Evolutionary conservation across 2,888 invertebrate species (phyloP), one percentile per base, ranked within the genome.

Genomic region (Pharmacophagus antenor): DNA sequence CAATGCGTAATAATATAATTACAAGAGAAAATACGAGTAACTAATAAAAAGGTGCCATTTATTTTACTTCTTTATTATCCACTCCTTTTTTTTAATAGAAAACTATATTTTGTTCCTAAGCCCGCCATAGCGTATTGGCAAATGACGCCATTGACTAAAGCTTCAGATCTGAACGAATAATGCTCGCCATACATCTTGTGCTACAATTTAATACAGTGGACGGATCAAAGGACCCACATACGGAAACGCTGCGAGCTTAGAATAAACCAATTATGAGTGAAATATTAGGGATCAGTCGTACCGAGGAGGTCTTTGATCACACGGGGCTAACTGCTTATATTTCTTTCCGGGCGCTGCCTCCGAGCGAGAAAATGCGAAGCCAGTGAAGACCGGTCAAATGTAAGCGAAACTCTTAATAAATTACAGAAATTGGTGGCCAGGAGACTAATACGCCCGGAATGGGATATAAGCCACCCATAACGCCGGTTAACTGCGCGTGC

Each of bases 241-340:
- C 86, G 88, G 88, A 83, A 85, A 80, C 80, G 77, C 82, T 79
- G 78, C 74, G 68, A 88, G 89, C 89, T 88, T 88, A 88, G 90
- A 86, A 88, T 90, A 90, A 89, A 89, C 90, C 90, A 90, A 90
- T 90, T 90, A 90, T 88, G 88, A 88, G 87, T 86, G 89, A 90
- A 90, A 90, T 90, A 89, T 90, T 90, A 88, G 88, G 89, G 89
- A 90, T 89, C 88, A 88, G 83, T 74, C 76, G 78, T 76, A 72
- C 72, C 72, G 70, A 75, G 77, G 79, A 77, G 79, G 79, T 82
- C 88, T 90, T 90, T 90, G 90, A 89, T 90, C 88, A 85, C 78
- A 76, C 69, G 70, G 69, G 72, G 74, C 79, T 76, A 78, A 80
- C 77, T 79, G 78, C 76, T 83, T 81, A 82, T 82, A 81, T 84